Base-by-base conservation (phyloP, 2,888 invertebrate genomes). In the Zootermopsis nevadensis region DNA sequence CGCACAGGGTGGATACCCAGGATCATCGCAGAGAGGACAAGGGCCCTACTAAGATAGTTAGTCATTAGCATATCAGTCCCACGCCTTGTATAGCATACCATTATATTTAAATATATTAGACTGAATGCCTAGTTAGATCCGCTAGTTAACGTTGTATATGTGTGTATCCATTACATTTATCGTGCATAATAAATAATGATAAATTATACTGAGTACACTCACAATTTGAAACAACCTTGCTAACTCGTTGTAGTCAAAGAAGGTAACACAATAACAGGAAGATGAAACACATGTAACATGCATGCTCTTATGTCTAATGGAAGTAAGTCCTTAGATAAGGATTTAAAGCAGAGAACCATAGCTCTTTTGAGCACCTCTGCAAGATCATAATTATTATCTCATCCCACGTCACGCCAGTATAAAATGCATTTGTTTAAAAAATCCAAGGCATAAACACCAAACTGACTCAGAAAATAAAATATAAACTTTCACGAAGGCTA, bases 1-100 rank as follows among this genome's bases (percentile, higher is more conserved):
- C 24, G 72, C 82, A 72, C 53, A 48, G 69, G 82, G 84, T 19
- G 83, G 83, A 31, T 76, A 83, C 38, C 67, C 77, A 2, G 80
- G 80, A 66, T 67, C 80, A 0, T n/a, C 74, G 2, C 55, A 33
- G 31, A 38, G 79, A 24, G 76, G 76, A 2, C 79, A 79, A 66
- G 79, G 79, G 22, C 79, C 79, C 27, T 79, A 79, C 24, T 79
- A 79, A 66, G n/a, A 10, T 24, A 77, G 33, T n/a, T 38, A 31
- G 60, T 35, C 60, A 77, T 38, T 24, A 4, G 33, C 33, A 33
- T 60, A 27, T 60, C 79, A 22, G 10, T 35, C 79, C 33, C 60
- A 60, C 55, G 27, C 55, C 22, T 42, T 60, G n/a, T 79, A 10
- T 55, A 35, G n/a, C 35, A 38, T 79, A 66, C 53, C 30, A 60